Conservation (phyloP, 2,113 vertebrate genomes). For the Erythrocercus mccallii region DNA sequence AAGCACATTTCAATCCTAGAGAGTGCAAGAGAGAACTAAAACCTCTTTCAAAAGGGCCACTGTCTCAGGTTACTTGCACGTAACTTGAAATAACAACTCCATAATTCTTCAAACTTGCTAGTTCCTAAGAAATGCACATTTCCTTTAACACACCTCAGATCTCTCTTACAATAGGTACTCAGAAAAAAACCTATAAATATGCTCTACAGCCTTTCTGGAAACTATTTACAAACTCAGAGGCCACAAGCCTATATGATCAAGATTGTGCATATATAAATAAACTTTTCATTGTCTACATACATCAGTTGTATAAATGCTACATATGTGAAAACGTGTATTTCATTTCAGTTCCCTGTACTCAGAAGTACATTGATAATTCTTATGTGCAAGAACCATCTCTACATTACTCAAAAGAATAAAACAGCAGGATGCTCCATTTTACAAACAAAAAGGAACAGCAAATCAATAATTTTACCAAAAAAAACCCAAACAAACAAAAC, state of each 20-base stretch:
- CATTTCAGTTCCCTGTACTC: neutral
- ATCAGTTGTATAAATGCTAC: neutral
- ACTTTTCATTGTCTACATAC: neutral
- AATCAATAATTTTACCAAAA: neutral
- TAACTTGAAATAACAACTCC: neutral
- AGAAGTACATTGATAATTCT: neutral
- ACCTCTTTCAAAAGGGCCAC: neutral
- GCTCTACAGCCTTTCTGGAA: neutral
- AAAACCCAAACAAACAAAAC: neutral
- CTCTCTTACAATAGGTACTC: neutral
- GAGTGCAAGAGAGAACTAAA: fast-evolving
- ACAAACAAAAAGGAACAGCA: neutral
- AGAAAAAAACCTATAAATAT: neutral
- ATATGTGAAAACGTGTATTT: fast-evolving
- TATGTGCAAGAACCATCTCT: neutral
- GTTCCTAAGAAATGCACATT: neutral
- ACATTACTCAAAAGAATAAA: neutral
- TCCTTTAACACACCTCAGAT: neutral
- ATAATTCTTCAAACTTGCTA: neutral
- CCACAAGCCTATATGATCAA: neutral
- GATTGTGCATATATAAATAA: neutral
- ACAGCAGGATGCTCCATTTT: neutral
- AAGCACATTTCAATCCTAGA: neutral
- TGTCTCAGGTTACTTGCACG: neutral
- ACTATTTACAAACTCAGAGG: neutral